These are phyloP conservation scores for Pseudanteris insignis DNA, from an alignment of 2,888 invertebrate genomes.

Conservation along the genomic window DNA sequence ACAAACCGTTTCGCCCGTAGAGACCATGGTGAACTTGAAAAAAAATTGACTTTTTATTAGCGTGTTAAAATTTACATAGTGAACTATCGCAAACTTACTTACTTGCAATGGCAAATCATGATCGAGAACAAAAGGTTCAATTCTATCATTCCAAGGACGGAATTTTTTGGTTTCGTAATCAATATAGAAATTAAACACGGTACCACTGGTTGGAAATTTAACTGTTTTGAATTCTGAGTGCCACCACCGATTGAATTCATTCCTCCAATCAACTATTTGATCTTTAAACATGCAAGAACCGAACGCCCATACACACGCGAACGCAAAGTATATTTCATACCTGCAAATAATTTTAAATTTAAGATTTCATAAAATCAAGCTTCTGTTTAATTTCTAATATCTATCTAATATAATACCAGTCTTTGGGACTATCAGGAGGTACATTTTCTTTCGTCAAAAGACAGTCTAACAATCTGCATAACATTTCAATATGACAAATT, in stretches of 20 bases:
- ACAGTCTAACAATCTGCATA: conserved; percentile 87
- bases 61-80: too few relatives aligned
- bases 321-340: conserved; percentile 93
- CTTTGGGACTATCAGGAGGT: conserved; percentile 89
- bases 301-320: conserved; percentile 91
- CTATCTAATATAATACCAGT: too few relatives aligned
- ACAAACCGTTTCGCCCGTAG: conserved; percentile 89
- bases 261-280: conserved; percentile 88
- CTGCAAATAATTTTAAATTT: conserved; percentile 54
- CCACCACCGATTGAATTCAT: conserved; percentile 97
- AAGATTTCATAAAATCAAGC: neutral
- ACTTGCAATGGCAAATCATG: conserved; percentile 89
- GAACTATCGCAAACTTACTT: too few relatives aligned
- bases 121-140: conserved; percentile 83
- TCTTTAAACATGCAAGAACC: conserved; percentile 92
- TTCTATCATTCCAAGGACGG: conserved; percentile 85
- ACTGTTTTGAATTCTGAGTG: conserved; percentile 89
- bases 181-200: conserved; percentile 89
- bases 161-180: conserved; percentile 87
- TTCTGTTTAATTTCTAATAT: neutral
- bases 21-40: conserved; percentile 79
- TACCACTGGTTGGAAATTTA: conserved; percentile 85
- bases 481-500: conserved; percentile 87
- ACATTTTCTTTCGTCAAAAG: conserved; percentile 82
- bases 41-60: neutral